These are phyloP conservation scores for Xestia ashworthii DNA, from an alignment of 2,888 invertebrate species.

Conservation along the genomic window DNA sequence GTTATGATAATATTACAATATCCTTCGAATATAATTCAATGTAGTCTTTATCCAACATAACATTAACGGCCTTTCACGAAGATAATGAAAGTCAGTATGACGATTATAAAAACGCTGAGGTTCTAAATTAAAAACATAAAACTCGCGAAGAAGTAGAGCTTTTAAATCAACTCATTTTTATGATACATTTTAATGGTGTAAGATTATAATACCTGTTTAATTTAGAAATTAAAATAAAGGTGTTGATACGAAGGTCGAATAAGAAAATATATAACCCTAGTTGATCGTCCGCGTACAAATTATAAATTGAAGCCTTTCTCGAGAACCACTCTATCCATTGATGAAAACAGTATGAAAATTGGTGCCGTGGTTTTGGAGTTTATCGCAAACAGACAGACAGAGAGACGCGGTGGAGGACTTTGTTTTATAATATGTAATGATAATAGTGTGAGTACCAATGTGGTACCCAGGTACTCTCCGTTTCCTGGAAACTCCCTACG, in stretches of 20 bases:
- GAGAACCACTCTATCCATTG: too few species aligned
- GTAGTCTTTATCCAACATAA: not conserved
- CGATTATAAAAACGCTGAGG: slow-evolving; percentile 44
- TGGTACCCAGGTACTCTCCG: not conserved
- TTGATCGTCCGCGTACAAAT: too few species aligned
- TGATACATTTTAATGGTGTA: slow-evolving; percentile 34
- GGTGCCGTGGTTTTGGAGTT: too few species aligned
- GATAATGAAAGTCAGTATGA: slow-evolving; percentile 39
- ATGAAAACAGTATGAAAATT: too few species aligned
- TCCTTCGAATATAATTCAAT: not conserved
- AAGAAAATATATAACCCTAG: not conserved
- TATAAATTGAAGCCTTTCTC: too few species aligned
- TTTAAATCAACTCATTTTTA: slow-evolving; percentile 40
- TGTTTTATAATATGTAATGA: too few species aligned
- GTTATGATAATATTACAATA: not conserved
- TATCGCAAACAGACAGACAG: too few species aligned
- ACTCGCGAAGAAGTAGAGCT: slow-evolving; percentile 13
- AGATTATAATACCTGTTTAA: slow-evolving; percentile 24
- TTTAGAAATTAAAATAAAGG: slow-evolving; percentile 18
- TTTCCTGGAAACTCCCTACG: not conserved
- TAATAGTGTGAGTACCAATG: not conserved
- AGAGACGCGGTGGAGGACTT: too few species aligned
- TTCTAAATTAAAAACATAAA: slow-evolving; percentile 57
- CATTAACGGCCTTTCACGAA: slow-evolving; percentile 23
- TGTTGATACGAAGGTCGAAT: not conserved